These are phyloP conservation scores for Spilarctia lutea DNA, from an alignment of 2,888 invertebrate genomes.

Conservation along the genomic window DNA sequence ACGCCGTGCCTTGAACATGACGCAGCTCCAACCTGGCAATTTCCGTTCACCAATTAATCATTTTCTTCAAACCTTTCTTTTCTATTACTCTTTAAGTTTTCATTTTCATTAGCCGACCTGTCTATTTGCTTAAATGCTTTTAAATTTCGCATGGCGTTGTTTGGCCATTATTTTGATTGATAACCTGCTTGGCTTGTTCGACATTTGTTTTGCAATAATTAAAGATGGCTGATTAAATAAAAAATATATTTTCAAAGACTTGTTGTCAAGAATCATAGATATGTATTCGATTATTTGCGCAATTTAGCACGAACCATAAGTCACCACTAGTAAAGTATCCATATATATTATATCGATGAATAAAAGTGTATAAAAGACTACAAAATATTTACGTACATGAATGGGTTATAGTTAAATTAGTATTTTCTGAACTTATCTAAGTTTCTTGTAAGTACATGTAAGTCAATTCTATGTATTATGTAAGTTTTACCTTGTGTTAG, in stretches of 20 bases:
- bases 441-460: background rate
- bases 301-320: background rate
- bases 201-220: conserved; percentile 11
- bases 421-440: background rate
- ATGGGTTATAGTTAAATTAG: no score
- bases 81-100: conserved; percentile 64
- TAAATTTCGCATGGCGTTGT: conserved; percentile 56
- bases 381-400: background rate
- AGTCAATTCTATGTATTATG: background rate
- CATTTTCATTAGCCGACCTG: conserved; percentile 63
- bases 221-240: background rate
- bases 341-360: no score
- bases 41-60: conserved; percentile 78
- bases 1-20: conserved; percentile 77
- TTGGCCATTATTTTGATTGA: conserved; percentile 55
- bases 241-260: background rate
- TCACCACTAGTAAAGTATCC: no score
- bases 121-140: conserved; percentile 60
- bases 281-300: no score
- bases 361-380: no score
- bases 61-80: conserved; percentile 69
- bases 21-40: conserved; percentile 66
- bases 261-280: no score
- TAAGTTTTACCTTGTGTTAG: conserved; percentile 41
- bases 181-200: conserved; percentile 31